These are phyloP conservation scores for Trichonephila clavata DNA, from an alignment of 1,140 invertebrate genomes.

Conservation along the genomic window DNA sequence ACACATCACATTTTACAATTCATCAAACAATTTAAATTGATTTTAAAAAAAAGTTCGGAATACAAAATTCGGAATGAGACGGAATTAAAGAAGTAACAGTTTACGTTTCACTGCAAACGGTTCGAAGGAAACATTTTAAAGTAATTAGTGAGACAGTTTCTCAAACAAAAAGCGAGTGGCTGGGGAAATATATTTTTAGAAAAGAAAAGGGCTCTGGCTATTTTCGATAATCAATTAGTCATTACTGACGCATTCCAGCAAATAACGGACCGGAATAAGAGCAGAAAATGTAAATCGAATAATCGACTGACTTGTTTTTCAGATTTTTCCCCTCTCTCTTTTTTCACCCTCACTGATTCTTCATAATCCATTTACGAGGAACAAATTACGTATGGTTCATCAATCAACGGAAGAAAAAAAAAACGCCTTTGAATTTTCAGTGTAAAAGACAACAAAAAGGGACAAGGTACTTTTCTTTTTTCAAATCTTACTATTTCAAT, in stretches of 20 bases:
- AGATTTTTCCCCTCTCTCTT: neutral
- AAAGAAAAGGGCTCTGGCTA: neutral
- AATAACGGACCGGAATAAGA: neutral
- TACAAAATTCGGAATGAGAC: neutral
- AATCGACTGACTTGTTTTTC: slow-evolving; percentile 50
- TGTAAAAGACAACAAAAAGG: neutral
- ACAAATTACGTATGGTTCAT: slow-evolving; percentile 64
- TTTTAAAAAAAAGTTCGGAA: neutral
- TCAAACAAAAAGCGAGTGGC: neutral
- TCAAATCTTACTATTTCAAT: neutral
- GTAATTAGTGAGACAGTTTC: slow-evolving; percentile 41
- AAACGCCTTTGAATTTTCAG: neutral
- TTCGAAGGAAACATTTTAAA: slow-evolving; percentile 42
- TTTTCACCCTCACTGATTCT: neutral
- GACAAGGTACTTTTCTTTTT: neutral
- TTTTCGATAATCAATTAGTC: slow-evolving; percentile 74
- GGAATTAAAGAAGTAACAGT: neutral
- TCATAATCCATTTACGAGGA: slow-evolving; percentile 69
- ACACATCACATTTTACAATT: too few species aligned
- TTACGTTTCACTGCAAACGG: slow-evolving; percentile 34
- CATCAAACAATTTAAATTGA: neutral
- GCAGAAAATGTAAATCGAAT: slow-evolving; percentile 59
- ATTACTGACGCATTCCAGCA: slow-evolving; percentile 41
- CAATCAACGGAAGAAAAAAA: slow-evolving; percentile 43
- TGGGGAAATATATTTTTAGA: neutral